Conservation (phyloP, 2,113 vertebrate genomes). For the Melanocharis versteri region DNA sequence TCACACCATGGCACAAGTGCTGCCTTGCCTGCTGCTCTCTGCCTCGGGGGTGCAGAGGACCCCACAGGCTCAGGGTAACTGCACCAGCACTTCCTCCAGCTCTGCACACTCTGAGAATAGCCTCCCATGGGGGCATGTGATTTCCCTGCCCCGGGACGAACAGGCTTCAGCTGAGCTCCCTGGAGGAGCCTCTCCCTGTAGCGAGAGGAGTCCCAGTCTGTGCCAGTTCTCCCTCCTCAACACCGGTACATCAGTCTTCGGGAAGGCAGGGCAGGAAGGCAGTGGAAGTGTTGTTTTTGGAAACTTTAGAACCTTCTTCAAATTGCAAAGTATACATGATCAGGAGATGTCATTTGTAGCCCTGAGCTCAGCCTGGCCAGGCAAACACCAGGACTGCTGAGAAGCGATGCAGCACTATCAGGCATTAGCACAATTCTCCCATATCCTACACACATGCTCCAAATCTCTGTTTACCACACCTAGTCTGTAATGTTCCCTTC, state of each 20-base stretch:
- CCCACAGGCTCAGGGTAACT: neutral
- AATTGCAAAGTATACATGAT: neutral
- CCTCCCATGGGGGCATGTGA: neutral
- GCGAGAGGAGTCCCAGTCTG: rapidly evolving
- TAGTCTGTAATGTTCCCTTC: neutral
- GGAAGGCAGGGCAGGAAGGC: neutral
- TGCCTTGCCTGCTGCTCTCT: neutral
- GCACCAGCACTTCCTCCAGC: neutral
- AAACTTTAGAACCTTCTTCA: neutral
- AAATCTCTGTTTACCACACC: neutral
- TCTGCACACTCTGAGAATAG: neutral
- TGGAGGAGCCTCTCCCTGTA: neutral
- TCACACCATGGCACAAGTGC: neutral
- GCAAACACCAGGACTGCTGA: neutral
- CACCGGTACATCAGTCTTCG: neutral
- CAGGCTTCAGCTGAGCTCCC: neutral
- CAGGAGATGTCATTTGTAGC: neutral
- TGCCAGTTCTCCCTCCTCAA: neutral
- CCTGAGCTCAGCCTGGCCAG: neutral
- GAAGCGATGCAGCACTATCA: neutral
- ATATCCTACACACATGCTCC: neutral
- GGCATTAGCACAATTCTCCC: neutral
- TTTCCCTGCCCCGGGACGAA: neutral
- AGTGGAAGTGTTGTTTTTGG: neutral
- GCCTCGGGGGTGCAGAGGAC: neutral